phyloP scores from a whole-genome alignment of 2,888 invertebrate species.

The Amorpha juglandis region DNA sequence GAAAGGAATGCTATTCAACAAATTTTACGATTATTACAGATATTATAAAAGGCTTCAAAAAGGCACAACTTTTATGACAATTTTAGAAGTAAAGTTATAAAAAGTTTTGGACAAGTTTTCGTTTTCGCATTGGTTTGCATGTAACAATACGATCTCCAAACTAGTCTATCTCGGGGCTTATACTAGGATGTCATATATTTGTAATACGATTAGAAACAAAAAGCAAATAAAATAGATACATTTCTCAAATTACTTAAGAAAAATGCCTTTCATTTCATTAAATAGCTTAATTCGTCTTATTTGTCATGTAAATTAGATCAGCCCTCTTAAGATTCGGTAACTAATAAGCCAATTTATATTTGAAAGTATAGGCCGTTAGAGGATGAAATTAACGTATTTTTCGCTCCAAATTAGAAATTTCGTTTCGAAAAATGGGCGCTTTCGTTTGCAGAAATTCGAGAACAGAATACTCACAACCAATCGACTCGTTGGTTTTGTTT shows the following conservation, averaged over 20 bases:
- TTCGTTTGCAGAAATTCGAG: slow-evolving; percentile 1
- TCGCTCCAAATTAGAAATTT: slow-evolving; percentile 26
- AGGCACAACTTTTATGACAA: no score
- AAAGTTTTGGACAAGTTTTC: no score
- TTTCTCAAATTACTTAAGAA: neutral
- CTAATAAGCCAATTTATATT: slow-evolving; percentile 38
- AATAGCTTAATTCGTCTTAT: neutral
- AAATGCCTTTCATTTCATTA: neutral
- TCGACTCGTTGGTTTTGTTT: neutral
- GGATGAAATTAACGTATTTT: slow-evolving; percentile 24
- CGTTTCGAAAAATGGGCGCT: slow-evolving; percentile 22
- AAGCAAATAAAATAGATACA: no score
- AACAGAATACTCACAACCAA: neutral
- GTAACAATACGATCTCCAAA: no score
- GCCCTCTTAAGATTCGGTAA: slow-evolving; percentile 35
- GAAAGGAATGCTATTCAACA: no score
- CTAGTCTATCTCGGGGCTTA: no score
- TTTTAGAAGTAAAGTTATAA: no score
- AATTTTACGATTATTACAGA: no score
- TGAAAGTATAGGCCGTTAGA: slow-evolving; percentile 34
- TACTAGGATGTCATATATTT: no score
- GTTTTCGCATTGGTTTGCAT: no score
- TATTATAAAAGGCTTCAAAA: no score
- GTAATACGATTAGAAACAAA: neutral
- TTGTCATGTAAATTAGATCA: slow-evolving; percentile 37